Conservation (phyloP, 2,113 vertebrate species). For the Callopanchax toddi region DNA sequence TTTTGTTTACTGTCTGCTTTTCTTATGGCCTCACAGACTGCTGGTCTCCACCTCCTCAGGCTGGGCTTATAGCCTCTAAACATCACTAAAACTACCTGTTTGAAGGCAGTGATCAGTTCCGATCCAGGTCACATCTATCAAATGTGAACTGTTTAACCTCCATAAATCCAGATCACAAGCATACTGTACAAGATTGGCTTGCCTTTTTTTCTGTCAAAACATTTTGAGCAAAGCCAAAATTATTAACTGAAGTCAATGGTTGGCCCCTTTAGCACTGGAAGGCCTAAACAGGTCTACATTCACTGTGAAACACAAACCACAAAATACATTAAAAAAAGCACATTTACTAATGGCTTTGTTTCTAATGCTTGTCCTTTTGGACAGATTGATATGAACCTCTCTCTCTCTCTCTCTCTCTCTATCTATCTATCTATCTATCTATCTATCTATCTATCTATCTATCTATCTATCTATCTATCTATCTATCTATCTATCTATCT, state of each 20-base stretch:
- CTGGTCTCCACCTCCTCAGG: slow-evolving; percentile 22
- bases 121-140: neutral
- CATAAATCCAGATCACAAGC: neutral
- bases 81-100: slow-evolving; percentile 50
- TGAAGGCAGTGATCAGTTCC: slow-evolving; percentile 4
- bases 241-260: neutral
- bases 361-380: too few relatives aligned
- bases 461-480: too few relatives aligned
- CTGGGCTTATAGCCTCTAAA: slow-evolving; percentile 32
- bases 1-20: slow-evolving; percentile 67
- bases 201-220: neutral
- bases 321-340: neutral
- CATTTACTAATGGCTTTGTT: too few relatives aligned
- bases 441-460: too few relatives aligned
- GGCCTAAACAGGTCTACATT: neutral
- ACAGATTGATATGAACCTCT: too few relatives aligned
- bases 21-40: slow-evolving; percentile 53
- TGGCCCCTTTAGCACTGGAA: neutral
- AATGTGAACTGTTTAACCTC: neutral
- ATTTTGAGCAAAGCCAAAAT: neutral
- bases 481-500: too few relatives aligned
- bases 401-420: too few relatives aligned
- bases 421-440: too few relatives aligned
- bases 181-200: neutral
- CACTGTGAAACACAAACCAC: neutral